phyloP scores from a whole-genome alignment of 2,113 vertebrate genomes.

The Grantiella picta region DNA sequence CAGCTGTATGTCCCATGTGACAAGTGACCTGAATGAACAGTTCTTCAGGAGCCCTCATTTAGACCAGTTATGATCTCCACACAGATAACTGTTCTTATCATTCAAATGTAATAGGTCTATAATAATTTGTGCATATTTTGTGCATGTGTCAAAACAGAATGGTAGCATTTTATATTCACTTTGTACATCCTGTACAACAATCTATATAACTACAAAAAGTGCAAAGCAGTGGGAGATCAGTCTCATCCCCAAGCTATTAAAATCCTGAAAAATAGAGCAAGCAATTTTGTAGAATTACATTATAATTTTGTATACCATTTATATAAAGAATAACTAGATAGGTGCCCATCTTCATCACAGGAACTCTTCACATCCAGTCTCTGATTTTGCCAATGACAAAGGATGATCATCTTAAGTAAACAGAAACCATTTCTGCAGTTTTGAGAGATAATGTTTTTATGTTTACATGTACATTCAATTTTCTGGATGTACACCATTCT shows the following conservation, averaged over 20 bases:
- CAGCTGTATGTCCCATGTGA: not conserved
- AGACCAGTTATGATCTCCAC: not conserved
- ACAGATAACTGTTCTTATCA: not conserved
- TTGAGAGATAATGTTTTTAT: not conserved
- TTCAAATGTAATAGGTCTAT: not conserved
- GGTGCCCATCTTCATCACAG: not conserved
- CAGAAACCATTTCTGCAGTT: not conserved
- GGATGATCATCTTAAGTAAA: not conserved
- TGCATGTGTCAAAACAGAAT: not conserved
- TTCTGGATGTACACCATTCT: not conserved
- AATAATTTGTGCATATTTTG: not conserved
- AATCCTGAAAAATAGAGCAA: not conserved
- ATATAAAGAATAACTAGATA: not conserved
- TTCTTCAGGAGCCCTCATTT: not conserved
- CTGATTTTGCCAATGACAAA: not conserved
- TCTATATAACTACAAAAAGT: not conserved
- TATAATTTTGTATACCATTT: not conserved
- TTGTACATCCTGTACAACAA: not conserved
- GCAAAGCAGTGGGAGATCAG: not conserved
- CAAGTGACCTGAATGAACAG: not conserved
- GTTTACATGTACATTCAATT: not conserved
- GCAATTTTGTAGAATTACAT: not conserved
- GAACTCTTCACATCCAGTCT: not conserved
- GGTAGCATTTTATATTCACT: not conserved
- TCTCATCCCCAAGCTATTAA: not conserved